A percentile compares a stretch with the other conserved stretches of the same genome.
phyloP scores from a whole-genome alignment of 2,888 invertebrate genomes.

The Cheilosia soror region DNA sequence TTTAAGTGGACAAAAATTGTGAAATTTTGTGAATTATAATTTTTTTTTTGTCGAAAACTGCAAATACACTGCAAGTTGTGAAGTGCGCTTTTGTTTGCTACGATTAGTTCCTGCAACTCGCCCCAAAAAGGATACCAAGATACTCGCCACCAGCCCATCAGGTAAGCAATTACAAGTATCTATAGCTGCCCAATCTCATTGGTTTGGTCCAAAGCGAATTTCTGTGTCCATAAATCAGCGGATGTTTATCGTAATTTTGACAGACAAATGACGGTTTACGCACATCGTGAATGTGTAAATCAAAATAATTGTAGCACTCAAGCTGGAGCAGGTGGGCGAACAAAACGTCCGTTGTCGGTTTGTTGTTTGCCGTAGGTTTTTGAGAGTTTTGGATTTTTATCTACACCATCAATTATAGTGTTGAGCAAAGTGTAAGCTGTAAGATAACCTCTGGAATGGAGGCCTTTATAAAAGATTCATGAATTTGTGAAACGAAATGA shows the following conservation, averaged over 20 bases:
- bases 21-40: neutral
- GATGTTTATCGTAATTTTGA: neutral
- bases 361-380: slow-evolving; percentile 22
- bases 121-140: slow-evolving; percentile 20
- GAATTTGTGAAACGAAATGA: slow-evolving; percentile 58
- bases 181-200: too few relatives aligned
- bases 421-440: neutral
- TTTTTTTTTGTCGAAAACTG: neutral
- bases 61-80: neutral
- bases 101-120: neutral
- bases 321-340: neutral
- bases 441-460: slow-evolving; percentile 8
- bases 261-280: too few relatives aligned
- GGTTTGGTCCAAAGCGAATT: too few relatives aligned
- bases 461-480: slow-evolving; percentile 57
- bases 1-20: slow-evolving; percentile 1
- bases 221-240: neutral
- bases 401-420: slow-evolving; percentile 6
- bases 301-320: slow-evolving; percentile 25
- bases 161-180: slow-evolving; percentile 9
- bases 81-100: neutral
- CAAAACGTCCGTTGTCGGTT: neutral
- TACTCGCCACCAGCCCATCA: neutral
- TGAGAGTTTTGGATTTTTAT: slow-evolving; percentile 1
- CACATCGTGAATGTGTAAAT: neutral